Evolutionary conservation across 2,797 vertebrate species (phyloP).

Genomic region (Threskiornis aethiopicus): DNA sequence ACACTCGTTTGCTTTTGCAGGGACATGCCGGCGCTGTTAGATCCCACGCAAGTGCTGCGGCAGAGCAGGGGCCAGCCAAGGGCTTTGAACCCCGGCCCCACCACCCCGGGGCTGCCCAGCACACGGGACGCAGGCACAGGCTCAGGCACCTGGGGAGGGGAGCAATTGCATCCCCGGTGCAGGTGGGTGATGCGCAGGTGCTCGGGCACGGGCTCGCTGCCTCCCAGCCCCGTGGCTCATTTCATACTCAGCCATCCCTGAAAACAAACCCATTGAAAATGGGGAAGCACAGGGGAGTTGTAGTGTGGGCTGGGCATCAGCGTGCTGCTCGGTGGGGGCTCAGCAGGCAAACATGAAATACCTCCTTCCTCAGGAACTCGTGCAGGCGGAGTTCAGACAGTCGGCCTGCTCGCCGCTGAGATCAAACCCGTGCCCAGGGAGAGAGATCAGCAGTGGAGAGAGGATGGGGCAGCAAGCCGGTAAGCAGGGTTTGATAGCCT

Average conservation of each 20-base stretch:
- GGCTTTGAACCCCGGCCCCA: fast-evolving
- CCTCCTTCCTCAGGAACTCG: slow-evolving; percentile 72
- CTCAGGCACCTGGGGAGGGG: fast-evolving
- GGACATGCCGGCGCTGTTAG: not conserved
- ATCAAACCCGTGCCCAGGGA: slow-evolving; percentile 21
- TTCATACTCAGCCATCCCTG: not conserved
- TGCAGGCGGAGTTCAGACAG: slow-evolving; percentile 22
- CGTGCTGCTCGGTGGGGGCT: slow-evolving; percentile 5
- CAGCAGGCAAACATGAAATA: slow-evolving; percentile 70
- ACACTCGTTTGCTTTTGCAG: not conserved
- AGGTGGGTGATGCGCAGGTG: not conserved
- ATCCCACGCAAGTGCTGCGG: not conserved
- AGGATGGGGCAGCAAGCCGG: not conserved
- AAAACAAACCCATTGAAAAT: not conserved
- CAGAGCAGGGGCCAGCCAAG: not conserved
- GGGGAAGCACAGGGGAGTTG: slow-evolving; percentile 20
- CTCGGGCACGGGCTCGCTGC: not conserved
- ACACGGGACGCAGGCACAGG: not conserved
- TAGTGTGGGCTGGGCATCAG: slow-evolving; percentile 35
- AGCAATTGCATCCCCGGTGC: fast-evolving
- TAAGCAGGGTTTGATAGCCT: not conserved
- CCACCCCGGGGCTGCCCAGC: not conserved
- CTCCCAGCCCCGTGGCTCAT: not conserved
- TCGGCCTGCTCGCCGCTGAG: not conserved
- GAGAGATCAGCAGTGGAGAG: slow-evolving; percentile 1